A percentile compares a stretch with the other conserved stretches of the same genome.
These are phyloP conservation scores for Penaeus monodon DNA, from an alignment of 2,888 invertebrate genomes.

Conservation along the genomic window DNA sequence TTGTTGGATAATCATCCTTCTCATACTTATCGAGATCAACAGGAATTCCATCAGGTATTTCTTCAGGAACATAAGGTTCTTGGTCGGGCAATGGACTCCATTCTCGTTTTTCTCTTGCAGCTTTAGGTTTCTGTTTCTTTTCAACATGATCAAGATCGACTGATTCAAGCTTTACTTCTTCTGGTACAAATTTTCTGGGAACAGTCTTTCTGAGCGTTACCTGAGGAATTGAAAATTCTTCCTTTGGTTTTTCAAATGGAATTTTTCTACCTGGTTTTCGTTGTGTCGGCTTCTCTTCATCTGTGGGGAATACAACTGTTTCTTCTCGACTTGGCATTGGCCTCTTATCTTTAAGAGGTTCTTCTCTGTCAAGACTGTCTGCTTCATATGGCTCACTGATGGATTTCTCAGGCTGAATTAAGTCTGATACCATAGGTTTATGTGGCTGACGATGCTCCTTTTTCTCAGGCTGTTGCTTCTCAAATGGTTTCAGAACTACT, in stretches of 20 bases:
- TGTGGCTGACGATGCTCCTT: background rate
- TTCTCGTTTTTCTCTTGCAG: slow-evolving; percentile 38
- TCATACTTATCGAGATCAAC: slow-evolving; percentile 45
- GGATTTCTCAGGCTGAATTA: background rate
- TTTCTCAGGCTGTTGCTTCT: background rate
- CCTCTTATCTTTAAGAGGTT: background rate
- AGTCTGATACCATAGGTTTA: no score
- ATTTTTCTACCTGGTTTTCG: slow-evolving; percentile 33
- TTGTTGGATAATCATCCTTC: background rate
- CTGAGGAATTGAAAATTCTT: slow-evolving; percentile 52
- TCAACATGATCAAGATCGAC: slow-evolving; percentile 51
- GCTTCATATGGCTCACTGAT: background rate
- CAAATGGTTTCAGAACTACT: background rate
- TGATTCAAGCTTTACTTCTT: slow-evolving; percentile 42
- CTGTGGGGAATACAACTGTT: background rate
- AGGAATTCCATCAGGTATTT: slow-evolving; percentile 42
- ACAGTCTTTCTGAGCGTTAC: slow-evolving; percentile 53
- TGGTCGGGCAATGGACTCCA: slow-evolving; percentile 47
- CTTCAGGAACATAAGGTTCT: slow-evolving; percentile 40
- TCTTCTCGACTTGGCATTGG: background rate
- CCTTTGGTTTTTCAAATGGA: slow-evolving; percentile 29
- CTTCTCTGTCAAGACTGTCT: background rate
- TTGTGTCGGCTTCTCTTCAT: slow-evolving; percentile 1
- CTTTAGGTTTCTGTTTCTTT: slow-evolving; percentile 26
- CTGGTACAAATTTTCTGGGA: slow-evolving; percentile 45